A percentile compares a stretch with the other conserved stretches of the same genome.
Conservation (phyloP, 2,113 vertebrate species). For the Hiodon tergisus region DNA sequence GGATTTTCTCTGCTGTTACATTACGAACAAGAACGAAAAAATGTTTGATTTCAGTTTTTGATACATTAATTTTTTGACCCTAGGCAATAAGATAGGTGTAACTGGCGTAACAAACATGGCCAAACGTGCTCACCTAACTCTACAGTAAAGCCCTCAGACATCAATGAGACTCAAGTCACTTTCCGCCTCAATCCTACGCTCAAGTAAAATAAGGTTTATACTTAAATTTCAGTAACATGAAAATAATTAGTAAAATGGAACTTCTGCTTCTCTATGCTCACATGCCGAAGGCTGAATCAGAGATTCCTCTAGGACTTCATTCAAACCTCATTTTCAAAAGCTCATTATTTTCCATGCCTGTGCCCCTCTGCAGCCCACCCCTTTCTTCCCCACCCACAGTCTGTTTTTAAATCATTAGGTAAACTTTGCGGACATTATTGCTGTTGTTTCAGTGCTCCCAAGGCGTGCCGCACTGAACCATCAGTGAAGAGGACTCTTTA, state of each 20-base stretch:
- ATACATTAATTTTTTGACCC: neutral
- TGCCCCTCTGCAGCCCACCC: neutral
- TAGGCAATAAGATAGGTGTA: slow-evolving; percentile 7
- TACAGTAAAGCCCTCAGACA: neutral
- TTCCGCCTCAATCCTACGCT: slow-evolving; percentile 4
- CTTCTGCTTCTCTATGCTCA: slow-evolving; percentile 25
- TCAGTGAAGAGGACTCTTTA: neutral
- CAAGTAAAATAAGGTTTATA: slow-evolving; percentile 13
- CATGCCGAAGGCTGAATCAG: slow-evolving; percentile 18
- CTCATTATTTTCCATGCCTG: slow-evolving; percentile 32
- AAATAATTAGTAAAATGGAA: slow-evolving; percentile 31
- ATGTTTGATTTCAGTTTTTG: neutral
- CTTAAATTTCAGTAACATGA: slow-evolving; percentile 21
- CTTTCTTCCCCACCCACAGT: neutral
- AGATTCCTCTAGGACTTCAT: slow-evolving; percentile 25
- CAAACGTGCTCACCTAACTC: neutral
- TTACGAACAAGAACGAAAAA: neutral
- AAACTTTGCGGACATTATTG: slow-evolving; percentile 20
- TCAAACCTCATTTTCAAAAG: slow-evolving; percentile 30
- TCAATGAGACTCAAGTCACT: neutral
- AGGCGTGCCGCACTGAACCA: neutral
- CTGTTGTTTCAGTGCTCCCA: slow-evolving; percentile 4
- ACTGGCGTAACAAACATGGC: slow-evolving; percentile 4
- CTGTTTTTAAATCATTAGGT: slow-evolving; percentile 22
- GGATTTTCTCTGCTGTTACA: neutral